Base-by-base conservation (phyloP, 2,888 invertebrate genomes). In the Barypeithes pellucidus region DNA sequence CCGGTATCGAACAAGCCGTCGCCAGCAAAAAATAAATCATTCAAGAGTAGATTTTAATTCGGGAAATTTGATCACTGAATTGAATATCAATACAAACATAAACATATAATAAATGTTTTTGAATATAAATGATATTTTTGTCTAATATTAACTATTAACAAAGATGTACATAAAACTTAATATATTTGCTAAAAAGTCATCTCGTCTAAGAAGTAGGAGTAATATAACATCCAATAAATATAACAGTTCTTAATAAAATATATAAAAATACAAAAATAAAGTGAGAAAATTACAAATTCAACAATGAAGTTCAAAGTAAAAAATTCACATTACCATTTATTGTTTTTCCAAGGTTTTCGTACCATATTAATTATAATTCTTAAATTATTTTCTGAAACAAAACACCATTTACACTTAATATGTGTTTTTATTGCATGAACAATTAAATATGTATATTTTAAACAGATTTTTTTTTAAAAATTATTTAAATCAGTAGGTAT, bases 151-250 rank as follows among this genome's bases (percentile, higher is more conserved):
- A n/a, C n/a, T n/a, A n/a, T n/a, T n/a, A n/a, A 39, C 39, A 43
- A 43, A 43, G 43, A 29, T 20, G 14, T 29, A 14, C 14, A 52
- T 52, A 52, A 52, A 52, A 29, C 14, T n/a, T 52, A 29, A 52
- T 20, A 14, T 16, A 3, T 47, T 47, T 47, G 1, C 39, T n/a
- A 39, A 39, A 39, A 29, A 29, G 29, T 29, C 29, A 29, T 39
- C 39, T n/a, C 12, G 11, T 11, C 1, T 39, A 39, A 4, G 1
- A 5, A 4, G 2, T 45, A 45, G 3, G 3, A 39, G 12, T 11
- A 39, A 16, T 16, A 45, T 16, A 16, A 14, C 43, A 16, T n/a
- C 0, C n/a, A 1, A 45, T 16, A 45, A 45, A 45, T 45, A 7
- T 2, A 16, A 45, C 5, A 45, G 14, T 16, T 45, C 7, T 7